Conservation (phyloP, 2,113 vertebrate genomes). For the Paralichthys olivaceus region DNA sequence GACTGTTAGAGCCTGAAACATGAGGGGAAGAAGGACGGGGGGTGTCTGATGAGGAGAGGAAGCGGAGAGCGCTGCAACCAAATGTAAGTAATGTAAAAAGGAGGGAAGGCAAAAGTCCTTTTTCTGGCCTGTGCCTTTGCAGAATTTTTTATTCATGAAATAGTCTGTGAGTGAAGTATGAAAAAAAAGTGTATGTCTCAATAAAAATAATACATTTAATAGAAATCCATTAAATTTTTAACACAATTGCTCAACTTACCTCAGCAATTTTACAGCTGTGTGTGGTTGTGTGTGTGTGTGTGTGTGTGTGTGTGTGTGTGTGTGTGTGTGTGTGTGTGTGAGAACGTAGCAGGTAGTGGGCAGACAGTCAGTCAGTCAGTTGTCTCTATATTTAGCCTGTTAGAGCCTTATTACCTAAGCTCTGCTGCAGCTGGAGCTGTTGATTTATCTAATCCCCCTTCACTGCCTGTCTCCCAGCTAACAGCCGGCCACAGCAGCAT, state of each 20-base stretch:
- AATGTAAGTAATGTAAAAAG: constrained; percentile 35
- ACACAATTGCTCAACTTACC: background rate
- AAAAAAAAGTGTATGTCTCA: background rate
- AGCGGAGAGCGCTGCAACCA: constrained; percentile 7
- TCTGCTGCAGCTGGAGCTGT: constrained; percentile 75
- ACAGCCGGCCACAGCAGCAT: constrained; percentile 37
- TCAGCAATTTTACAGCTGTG: background rate
- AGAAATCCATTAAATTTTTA: background rate
- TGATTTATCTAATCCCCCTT: constrained; percentile 76
- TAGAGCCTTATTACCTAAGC: constrained; percentile 77
- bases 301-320: constrained; percentile 1
- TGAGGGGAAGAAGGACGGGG: background rate
- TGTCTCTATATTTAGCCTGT: constrained; percentile 77
- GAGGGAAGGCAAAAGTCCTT: constrained; percentile 16
- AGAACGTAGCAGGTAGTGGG: constrained; percentile 66
- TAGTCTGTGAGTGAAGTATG: background rate
- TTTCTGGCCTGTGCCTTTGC: background rate
- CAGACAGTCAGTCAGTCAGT: constrained; percentile 68
- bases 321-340: constrained; percentile 22
- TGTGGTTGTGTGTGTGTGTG: background rate
- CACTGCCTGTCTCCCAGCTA: constrained; percentile 56
- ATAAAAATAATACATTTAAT: background rate
- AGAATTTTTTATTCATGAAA: background rate
- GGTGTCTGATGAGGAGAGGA: constrained; percentile 32
- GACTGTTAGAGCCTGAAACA: constrained; percentile 49